Conservation (phyloP, 2,797 vertebrate species). For the Eulemur mongoz region DNA sequence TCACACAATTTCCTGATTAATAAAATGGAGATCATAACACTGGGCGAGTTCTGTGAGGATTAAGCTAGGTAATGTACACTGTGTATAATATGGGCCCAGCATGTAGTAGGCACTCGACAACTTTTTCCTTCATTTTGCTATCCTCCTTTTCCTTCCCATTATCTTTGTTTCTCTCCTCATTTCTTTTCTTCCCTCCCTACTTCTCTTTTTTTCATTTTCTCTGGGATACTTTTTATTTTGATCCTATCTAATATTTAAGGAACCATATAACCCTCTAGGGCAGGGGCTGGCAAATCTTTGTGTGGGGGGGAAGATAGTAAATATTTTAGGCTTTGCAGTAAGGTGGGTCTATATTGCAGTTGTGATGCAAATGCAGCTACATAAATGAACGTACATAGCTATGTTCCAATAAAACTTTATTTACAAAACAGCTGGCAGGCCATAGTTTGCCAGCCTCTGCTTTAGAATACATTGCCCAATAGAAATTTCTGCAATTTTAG, state of each 20-base stretch:
- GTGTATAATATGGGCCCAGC: background rate
- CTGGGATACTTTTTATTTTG: background rate
- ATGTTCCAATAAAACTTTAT: conserved; percentile 37
- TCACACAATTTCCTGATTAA: background rate
- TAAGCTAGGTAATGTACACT: background rate
- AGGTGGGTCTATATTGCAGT: background rate
- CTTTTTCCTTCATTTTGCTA: background rate
- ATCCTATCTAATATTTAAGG: background rate
- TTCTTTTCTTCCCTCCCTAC: background rate
- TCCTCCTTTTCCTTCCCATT: background rate
- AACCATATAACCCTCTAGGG: background rate
- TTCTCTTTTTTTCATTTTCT: background rate
- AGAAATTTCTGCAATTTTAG: background rate
- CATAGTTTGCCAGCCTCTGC: background rate
- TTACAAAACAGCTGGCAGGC: background rate
- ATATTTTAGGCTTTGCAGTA: background rate
- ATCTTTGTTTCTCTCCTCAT: background rate
- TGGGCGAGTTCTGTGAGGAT: background rate
- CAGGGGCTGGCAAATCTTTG: background rate
- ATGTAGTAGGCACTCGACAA: background rate
- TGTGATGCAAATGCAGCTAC: background rate
- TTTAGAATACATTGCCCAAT: background rate
- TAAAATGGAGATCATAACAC: background rate
- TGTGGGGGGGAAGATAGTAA: background rate
- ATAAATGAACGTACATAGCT: background rate